Evolutionary conservation across 1,140 invertebrate genomes (phyloP).

Genomic region (Meloidogyne floridensis): DNA sequence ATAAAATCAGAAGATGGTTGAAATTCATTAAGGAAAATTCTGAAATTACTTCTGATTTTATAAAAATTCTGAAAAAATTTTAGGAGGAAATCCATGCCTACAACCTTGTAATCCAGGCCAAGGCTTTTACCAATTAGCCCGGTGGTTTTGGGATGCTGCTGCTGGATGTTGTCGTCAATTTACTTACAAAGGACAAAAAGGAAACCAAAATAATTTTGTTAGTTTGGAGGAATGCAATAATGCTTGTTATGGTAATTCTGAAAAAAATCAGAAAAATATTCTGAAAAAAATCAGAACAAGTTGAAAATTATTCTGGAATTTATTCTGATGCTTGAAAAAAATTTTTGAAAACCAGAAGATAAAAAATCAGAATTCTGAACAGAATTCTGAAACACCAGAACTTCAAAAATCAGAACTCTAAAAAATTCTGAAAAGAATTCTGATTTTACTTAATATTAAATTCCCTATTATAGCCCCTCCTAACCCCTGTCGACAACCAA

Average conservation of each 20-base stretch:
- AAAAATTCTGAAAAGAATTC: neutral
- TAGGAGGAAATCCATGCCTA: slow-evolving; percentile 61
- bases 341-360: no score
- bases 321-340: neutral
- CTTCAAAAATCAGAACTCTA: no score
- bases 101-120: slow-evolving; percentile 60
- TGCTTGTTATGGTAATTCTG: slow-evolving; percentile 51
- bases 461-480: slow-evolving; percentile 39
- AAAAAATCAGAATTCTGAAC: no score
- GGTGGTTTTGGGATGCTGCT: slow-evolving; percentile 62
- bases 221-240: slow-evolving; percentile 56
- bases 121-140: slow-evolving; percentile 49
- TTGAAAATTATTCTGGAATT: neutral
- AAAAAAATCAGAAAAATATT: no score
- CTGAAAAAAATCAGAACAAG: neutral
- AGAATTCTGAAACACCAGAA: neutral
- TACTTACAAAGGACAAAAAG: slow-evolving; percentile 60
- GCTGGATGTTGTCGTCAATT: slow-evolving; percentile 55
- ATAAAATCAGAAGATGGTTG: neutral
- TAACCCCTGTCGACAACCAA: slow-evolving; percentile 58
- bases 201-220: slow-evolving; percentile 65
- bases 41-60: no score
- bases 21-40: neutral
- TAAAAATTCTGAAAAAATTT: slow-evolving; percentile 18
- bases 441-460: neutral